Evolutionary conservation across 2,888 invertebrate genomes (phyloP).

Genomic region (Lordiphosa andalusiaca): DNA sequence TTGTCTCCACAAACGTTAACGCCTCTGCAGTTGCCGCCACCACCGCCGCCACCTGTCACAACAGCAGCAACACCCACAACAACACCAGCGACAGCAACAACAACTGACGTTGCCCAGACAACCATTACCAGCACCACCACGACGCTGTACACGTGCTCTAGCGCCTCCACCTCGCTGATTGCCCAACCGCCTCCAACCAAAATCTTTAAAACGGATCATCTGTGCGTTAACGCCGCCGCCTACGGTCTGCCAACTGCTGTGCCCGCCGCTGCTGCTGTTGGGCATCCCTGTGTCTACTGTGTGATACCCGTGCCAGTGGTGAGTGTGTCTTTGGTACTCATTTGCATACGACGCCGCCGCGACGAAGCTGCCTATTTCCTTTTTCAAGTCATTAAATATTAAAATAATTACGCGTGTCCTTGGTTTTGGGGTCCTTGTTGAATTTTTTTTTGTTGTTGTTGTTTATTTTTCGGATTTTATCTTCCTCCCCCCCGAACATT

Average conservation of each 20-base stretch:
- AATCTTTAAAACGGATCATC: slow-evolving; percentile 79
- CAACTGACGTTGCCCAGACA: slow-evolving; percentile 30
- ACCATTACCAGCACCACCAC: slow-evolving; percentile 43
- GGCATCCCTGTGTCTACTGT: slow-evolving; percentile 79
- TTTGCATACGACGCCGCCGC: slow-evolving; percentile 37
- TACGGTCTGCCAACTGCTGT: slow-evolving; percentile 78
- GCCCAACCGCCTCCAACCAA: slow-evolving; percentile 78
- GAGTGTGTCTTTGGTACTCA: slow-evolving; percentile 46
- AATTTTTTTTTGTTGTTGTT: slow-evolving; percentile 13
- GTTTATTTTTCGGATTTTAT: slow-evolving; percentile 33
- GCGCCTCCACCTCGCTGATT: slow-evolving; percentile 74
- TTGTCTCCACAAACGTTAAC: slow-evolving; percentile 24
- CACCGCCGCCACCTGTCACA: slow-evolving; percentile 23
- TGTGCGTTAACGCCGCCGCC: slow-evolving; percentile 75
- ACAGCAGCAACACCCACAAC: slow-evolving; percentile 24
- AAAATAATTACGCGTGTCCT: slow-evolving; percentile 55
- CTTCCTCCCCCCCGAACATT: slow-evolving; percentile 21
- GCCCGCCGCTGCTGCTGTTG: slow-evolving; percentile 74
- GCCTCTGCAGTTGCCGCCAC: slow-evolving; percentile 27
- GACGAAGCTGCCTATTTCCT: slow-evolving; percentile 8
- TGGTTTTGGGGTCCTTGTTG: neutral
- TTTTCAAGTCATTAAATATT: slow-evolving; percentile 55
- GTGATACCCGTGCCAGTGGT: slow-evolving; percentile 79
- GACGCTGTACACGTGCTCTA: slow-evolving; percentile 73
- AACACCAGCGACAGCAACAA: slow-evolving; percentile 24